Base-by-base conservation (phyloP, 2,888 invertebrate genomes). In the Leuctra nigra region DNA sequence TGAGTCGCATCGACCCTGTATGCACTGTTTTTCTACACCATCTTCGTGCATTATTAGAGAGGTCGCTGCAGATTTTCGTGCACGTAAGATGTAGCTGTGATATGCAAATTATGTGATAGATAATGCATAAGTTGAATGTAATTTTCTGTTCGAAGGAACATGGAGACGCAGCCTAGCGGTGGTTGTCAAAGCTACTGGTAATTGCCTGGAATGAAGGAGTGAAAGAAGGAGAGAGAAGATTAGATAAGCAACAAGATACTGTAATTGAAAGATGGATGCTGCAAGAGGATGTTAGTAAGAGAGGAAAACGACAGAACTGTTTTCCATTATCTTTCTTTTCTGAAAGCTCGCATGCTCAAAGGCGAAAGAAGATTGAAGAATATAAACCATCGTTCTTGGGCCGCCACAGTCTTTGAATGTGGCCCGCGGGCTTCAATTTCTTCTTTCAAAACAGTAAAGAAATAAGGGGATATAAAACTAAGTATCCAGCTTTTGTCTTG, bases 291-390 rank as follows among this genome's bases (percentile, higher is more conserved):
- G 29, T 7, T 7, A 29, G 44, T 44, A 33, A 4, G 35, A 13
- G 35, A 20, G 18, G 35, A 25, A 36, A 47, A 41, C n/a, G 41
- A 41, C 35, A 53, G 54, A 23, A 54, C 54, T 54, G 39, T 54
- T 35, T 54, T 36, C 54, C 54, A 54, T 54, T 54, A 54, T 54
- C 39, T 54, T 54, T 54, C 41, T 16, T 23, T 22, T 11, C 24
- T 16, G 14, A 39, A 24, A 29, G 25, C 39, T 38, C 33, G 35
- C 38, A 2, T n/a, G 52, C 22, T 39, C 54, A 54, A 54, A 54
- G 54, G 39, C 41, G 54, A 44, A 54, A 39, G 54, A 54, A 54
- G 54, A 54, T 54, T 54, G 54, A 44, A 54, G 54, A 39, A 54
- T 54, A 29, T 54, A 41, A 54, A 54, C 54, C 54, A 41, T 44